These are phyloP conservation scores for Colistium nudipinnis DNA, from an alignment of 2,113 vertebrate genomes.

Conservation along the genomic window DNA sequence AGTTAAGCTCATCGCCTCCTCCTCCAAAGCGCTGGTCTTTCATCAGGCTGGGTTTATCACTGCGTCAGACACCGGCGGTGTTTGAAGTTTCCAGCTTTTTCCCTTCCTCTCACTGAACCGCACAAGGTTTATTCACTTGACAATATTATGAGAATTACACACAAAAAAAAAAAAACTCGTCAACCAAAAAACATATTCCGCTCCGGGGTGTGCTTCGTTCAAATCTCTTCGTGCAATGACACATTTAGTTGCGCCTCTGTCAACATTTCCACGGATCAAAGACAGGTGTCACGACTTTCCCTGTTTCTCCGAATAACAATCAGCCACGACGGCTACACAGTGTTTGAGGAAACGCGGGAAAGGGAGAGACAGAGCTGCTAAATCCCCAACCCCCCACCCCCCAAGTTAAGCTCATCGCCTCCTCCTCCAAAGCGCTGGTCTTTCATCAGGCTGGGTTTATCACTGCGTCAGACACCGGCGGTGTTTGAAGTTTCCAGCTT, in stretches of 20 bases:
- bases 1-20: constrained; percentile 74
- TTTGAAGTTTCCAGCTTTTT: constrained; percentile 69
- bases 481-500: constrained; percentile 70
- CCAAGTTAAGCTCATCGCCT: constrained; percentile 67
- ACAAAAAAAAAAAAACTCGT: background rate
- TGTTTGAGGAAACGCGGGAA: constrained; percentile 59
- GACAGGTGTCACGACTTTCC: constrained; percentile 31
- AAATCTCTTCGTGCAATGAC: too few species aligned
- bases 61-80: constrained; percentile 46
- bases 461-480: constrained; percentile 46
- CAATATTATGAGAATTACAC: background rate
- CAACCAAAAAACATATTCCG: background rate
- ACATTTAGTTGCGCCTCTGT: background rate
- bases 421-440: constrained; percentile 60
- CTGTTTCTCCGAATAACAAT: constrained; percentile 48
- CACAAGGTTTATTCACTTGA: constrained; percentile 16
- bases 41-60: constrained; percentile 72
- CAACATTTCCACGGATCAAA: constrained; percentile 42
- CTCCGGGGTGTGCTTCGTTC: background rate
- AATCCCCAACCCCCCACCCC: too few species aligned
- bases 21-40: constrained; percentile 68
- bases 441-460: constrained; percentile 77
- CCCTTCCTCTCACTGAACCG: constrained; percentile 60
- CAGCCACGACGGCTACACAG: constrained; percentile 41
- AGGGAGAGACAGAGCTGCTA: constrained; percentile 58